phyloP scores from a whole-genome alignment of 2,113 vertebrate genomes.

The Rousettus leschenaultii region DNA sequence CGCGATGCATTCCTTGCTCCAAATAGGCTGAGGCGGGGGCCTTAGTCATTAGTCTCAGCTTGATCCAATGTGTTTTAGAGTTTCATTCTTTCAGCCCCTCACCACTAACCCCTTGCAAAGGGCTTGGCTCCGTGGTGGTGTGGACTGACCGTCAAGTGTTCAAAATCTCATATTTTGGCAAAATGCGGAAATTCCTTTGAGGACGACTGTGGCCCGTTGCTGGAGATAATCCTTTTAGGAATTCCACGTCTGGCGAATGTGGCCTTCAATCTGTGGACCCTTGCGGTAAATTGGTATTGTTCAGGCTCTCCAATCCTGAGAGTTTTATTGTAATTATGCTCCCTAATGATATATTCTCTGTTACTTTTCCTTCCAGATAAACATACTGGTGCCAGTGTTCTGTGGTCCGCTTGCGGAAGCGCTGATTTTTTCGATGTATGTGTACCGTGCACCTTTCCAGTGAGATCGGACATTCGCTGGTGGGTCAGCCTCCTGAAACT shows the following conservation, averaged over 20 bases:
- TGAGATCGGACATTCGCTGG: conserved; percentile 15
- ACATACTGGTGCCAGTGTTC: conserved; percentile 54
- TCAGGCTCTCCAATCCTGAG: conserved; percentile 66
- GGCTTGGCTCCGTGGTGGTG: conserved; percentile 3
- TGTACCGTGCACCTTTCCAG: conserved; percentile 3
- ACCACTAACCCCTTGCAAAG: conserved; percentile 28
- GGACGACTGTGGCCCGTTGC: conserved; percentile 39
- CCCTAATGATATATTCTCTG: conserved; percentile 50
- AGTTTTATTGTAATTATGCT: conserved; percentile 49
- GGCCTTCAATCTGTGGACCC: conserved; percentile 61
- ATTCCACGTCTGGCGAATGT: conserved; percentile 62
- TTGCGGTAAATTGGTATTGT: conserved; percentile 52
- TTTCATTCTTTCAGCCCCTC: conserved; percentile 51
- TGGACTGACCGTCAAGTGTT: not conserved
- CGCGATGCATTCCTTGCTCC: conserved; percentile 50
- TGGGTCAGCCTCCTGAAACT: not conserved
- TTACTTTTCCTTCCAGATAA: conserved; percentile 69
- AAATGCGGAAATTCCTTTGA: conserved; percentile 49
- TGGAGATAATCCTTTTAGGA: conserved; percentile 71
- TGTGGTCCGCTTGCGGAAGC: conserved; percentile 48
- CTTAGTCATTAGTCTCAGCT: not conserved
- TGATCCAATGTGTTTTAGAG: conserved; percentile 31
- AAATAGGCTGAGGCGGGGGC: conserved; percentile 39
- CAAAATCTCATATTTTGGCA: conserved; percentile 66
- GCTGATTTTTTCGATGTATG: not conserved